A percentile compares a stretch with the other conserved stretches of the same genome.
Evolutionary conservation across 1,140 invertebrate genomes (phyloP).

Genomic region (Prorops nasuta): DNA sequence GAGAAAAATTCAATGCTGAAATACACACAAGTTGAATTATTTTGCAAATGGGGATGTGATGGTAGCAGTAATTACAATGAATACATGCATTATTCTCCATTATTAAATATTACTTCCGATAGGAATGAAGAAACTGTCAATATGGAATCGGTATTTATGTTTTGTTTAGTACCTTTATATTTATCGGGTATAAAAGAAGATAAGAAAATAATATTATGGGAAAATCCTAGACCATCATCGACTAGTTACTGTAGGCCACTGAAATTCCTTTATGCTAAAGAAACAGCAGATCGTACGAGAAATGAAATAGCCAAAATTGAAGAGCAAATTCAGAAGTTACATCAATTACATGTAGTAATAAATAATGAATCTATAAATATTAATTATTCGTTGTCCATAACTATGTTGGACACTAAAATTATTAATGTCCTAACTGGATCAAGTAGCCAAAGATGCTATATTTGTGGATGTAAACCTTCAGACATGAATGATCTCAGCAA

Average conservation of each 20-base stretch:
- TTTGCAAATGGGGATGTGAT: constrained; percentile 8
- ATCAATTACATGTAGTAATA: neutral
- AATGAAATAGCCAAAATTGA: neutral
- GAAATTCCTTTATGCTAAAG: constrained; percentile 3
- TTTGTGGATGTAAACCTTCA: constrained; percentile 1
- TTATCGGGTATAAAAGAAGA: neutral
- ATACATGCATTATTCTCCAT: constrained; percentile 1
- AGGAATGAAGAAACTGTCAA: neutral
- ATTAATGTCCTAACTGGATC: neutral
- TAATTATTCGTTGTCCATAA: constrained; percentile 2
- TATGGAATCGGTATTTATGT: constrained; percentile 7
- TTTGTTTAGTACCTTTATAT: neutral
- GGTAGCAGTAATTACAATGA: neutral
- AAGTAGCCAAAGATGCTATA: neutral
- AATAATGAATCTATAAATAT: neutral
- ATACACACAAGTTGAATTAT: no score
- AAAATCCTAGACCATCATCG: constrained; percentile 8
- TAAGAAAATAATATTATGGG: neutral
- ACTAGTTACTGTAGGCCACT: constrained; percentile 4
- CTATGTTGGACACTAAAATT: constrained; percentile 9
- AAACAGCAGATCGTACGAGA: neutral
- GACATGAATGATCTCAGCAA: constrained; percentile 1
- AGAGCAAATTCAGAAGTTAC: neutral
- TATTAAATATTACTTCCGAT: no score
- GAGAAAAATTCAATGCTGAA: neutral